Percentiles rank a stretch among this genome's conserved stretches.
Conservation (phyloP, 2,888 invertebrate genomes). For the Gymnocheta viridis region DNA sequence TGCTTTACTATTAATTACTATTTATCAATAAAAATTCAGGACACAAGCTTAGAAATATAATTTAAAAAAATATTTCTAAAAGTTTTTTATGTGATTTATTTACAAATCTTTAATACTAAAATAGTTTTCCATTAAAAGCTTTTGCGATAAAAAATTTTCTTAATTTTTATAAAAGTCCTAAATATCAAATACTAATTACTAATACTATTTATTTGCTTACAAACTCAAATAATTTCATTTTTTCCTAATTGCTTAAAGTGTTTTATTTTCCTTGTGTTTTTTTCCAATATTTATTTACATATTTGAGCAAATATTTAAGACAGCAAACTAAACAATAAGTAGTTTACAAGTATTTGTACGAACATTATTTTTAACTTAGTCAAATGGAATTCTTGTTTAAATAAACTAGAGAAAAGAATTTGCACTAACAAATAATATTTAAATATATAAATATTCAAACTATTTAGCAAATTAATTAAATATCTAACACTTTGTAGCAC, state of each 20-base stretch:
- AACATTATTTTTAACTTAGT: conserved; percentile 21
- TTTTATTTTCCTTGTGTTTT: background rate
- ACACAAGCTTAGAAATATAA: too few relatives aligned
- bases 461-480: conserved; percentile 5
- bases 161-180: background rate
- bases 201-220: background rate
- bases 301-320: conserved; percentile 5
- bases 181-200: background rate
- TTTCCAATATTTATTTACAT: background rate
- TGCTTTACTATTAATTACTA: background rate
- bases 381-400: conserved; percentile 1
- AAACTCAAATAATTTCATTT: conserved; percentile 17
- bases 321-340: conserved; percentile 4
- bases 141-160: background rate
- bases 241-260: conserved; percentile 10
- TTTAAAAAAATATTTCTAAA: background rate
- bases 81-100: background rate
- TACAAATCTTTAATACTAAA: background rate
- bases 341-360: conserved; percentile 5
- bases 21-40: background rate
- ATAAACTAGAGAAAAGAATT: background rate
- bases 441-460: conserved; percentile 3
- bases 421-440: background rate
- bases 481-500: background rate
- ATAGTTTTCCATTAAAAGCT: background rate